Base-by-base conservation (phyloP, 2,888 invertebrate genomes). In the Drosophila kambysellisi region DNA sequence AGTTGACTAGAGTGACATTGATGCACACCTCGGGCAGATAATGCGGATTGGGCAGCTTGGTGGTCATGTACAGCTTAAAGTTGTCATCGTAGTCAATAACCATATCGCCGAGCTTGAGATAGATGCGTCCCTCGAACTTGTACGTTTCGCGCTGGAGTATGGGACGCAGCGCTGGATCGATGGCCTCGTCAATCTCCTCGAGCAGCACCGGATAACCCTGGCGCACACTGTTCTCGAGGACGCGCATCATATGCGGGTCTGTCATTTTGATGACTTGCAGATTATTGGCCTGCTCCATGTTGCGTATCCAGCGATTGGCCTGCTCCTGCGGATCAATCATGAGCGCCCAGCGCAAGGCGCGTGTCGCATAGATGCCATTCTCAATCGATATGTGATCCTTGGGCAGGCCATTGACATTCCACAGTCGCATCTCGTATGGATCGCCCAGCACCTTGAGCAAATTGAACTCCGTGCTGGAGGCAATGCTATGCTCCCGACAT, bases 301-400 rank as follows among this genome's bases (percentile, higher is more conserved):
- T 97, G 70, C 96, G 96, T 63, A 98, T 96, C 98, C 98, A 98
- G 70, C 97, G 95, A 93, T 97, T 98, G 0, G 98, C 98, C 95
- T 98, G 98, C 91, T 98, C 98, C 92, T 99, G 98, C 0, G 99
- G 99, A 93, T 99, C 98, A 72, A 98, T 98, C 95, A 98, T 97
- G 25, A 99, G 94, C 0, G 98, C 98, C 98, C 97, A 97, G 17
- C 97, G 94, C 9, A 96, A 95, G 4, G 96, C 97, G 88, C 95
- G 95, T 20, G 96, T 98, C 53, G 98, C 98, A 83, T 98, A 95
- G 74, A 99, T 96, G 11, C 97, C 98, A 93, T 98, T 99, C 93
- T 98, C 98, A 4, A 97, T 97, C 12, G 98, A 98, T 65, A 98
- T 96, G 39, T 95, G 94, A 92, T 99, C 98, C 74, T 97, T 95